These are phyloP conservation scores for Sciurus niger DNA, from an alignment of 2,113 vertebrate species.

Conservation along the genomic window DNA sequence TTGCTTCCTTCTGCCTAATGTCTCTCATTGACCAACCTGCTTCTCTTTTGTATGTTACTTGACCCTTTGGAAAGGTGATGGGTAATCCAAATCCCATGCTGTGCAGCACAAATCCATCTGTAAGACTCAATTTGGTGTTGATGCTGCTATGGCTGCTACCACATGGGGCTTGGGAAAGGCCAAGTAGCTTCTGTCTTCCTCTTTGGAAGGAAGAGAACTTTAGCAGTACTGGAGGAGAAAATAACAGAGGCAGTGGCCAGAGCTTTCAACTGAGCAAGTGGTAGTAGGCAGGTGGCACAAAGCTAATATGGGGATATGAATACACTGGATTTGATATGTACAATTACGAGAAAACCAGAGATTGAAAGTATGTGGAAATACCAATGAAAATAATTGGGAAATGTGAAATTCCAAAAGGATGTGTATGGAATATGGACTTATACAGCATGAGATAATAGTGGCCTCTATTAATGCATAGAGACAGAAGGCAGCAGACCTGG, in stretches of 20 bases:
- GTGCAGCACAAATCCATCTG: not conserved
- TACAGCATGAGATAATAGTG: not conserved
- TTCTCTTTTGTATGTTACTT: not conserved
- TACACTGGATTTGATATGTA: not conserved
- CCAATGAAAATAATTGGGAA: not conserved
- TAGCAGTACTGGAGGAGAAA: not conserved
- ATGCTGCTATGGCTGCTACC: not conserved
- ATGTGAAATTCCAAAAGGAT: constrained; percentile 44
- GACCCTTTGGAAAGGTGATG: not conserved
- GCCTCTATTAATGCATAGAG: not conserved
- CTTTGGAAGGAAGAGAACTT: not conserved
- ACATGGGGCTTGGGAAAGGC: too few relatives aligned
- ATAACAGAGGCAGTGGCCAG: not conserved
- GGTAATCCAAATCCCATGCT: not conserved
- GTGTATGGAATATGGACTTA: not conserved
- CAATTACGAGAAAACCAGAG: not conserved
- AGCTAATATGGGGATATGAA: not conserved
- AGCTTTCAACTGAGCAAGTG: not conserved
- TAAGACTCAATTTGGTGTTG: not conserved
- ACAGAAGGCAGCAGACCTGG: not conserved
- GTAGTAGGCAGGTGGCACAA: not conserved
- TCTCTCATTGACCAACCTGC: not conserved
- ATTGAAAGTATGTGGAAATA: constrained; percentile 42
- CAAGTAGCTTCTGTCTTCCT: not conserved
- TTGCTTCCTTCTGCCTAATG: not conserved